phyloP scores from a whole-genome alignment of 2,888 invertebrate species.

The Cosmopolites sordidus region DNA sequence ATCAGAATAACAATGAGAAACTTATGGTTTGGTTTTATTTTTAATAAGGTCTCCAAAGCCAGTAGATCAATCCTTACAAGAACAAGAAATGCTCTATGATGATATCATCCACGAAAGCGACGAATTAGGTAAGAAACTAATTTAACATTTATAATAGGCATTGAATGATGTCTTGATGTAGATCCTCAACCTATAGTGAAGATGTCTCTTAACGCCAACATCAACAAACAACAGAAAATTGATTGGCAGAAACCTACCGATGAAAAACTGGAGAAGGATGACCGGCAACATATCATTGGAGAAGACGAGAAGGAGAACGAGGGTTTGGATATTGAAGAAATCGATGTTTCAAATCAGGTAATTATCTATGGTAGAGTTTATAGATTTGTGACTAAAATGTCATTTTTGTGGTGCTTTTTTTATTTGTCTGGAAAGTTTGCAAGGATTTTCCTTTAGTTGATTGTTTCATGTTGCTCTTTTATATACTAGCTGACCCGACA shows the following conservation, averaged over 20 bases:
- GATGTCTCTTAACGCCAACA: constrained; percentile 45
- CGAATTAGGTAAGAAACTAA: constrained; percentile 46
- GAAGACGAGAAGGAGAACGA: constrained; percentile 14
- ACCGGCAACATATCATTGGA: neutral
- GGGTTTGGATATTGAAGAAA: constrained; percentile 26
- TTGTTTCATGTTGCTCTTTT: too few species aligned
- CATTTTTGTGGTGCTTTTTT: too few species aligned
- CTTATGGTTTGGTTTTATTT: neutral
- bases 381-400: too few species aligned
- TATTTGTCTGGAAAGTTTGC: too few species aligned
- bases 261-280: constrained; percentile 6
- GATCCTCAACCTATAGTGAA: constrained; percentile 40
- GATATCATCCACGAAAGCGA: constrained; percentile 58
- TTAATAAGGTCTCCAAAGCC: constrained; percentile 30
- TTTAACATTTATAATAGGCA: neutral
- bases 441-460: too few species aligned
- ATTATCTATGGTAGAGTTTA: too few species aligned
- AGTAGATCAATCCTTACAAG: constrained; percentile 31
- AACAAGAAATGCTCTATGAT: constrained; percentile 49
- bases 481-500: too few species aligned
- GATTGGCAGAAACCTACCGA: constrained; percentile 29
- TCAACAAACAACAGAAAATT: constrained; percentile 34
- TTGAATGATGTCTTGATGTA: neutral
- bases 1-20: neutral
- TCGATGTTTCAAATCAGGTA: constrained; percentile 32